Evolutionary conservation across 64 coral and sea anemone species (phyloP).

Genomic region (Exaiptasia diaphana): DNA sequence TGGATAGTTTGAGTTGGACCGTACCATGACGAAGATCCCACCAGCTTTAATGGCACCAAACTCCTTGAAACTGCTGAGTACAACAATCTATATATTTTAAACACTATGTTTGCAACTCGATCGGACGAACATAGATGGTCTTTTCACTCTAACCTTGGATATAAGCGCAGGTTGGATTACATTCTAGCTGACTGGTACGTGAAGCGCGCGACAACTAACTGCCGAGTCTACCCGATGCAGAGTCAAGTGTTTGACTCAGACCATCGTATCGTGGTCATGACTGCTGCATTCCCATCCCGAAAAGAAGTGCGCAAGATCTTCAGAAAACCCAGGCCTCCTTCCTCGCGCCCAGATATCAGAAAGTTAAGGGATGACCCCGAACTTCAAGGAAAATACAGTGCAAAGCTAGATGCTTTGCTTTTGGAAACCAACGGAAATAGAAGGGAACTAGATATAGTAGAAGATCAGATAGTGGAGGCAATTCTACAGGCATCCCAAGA

Average conservation of each 20-base stretch:
- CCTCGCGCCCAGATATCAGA: neutral
- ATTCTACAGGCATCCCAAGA: constrained; percentile 3
- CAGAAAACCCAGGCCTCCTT: neutral
- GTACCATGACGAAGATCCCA: constrained; percentile 14
- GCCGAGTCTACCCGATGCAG: constrained; percentile 17
- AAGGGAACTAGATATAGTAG: neutral
- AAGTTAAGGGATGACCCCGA: neutral
- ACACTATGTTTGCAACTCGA: neutral
- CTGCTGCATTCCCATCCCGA: neutral
- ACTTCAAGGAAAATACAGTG: constrained; percentile 20
- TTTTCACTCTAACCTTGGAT: neutral
- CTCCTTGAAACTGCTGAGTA: constrained; percentile 2
- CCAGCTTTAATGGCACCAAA: neutral
- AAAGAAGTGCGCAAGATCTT: neutral
- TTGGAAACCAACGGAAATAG: neutral
- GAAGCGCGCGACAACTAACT: neutral
- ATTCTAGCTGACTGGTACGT: neutral
- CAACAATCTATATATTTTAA: neutral
- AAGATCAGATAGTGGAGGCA: neutral
- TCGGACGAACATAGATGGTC: neutral
- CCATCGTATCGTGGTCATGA: constrained; percentile 3
- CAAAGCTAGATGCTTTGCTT: constrained; percentile 1
- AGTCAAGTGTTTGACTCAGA: constrained; percentile 21
- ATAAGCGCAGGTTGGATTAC: neutral
- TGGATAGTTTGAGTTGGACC: neutral